Base-by-base conservation (phyloP, 2,888 invertebrate genomes). In the Chorisops tibialis region DNA sequence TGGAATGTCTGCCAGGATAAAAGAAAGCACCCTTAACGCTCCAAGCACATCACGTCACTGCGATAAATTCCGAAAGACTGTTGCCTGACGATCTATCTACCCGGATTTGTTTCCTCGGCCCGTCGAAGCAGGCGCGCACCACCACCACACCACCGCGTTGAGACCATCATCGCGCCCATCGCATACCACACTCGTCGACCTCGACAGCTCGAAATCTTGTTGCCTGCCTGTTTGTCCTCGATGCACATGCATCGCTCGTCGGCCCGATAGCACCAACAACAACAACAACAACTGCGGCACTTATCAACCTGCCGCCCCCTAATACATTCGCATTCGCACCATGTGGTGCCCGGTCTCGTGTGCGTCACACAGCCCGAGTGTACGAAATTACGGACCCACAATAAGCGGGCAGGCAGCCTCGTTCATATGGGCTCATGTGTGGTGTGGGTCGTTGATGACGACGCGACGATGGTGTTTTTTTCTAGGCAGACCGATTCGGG, bases 181-280 rank as follows among this genome's bases (percentile, higher is more conserved):
- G 56, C 43, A 39, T 11, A 49, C 47, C 59, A 60, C n/a, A n/a
- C 50, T 59, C 19, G 61, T 39, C 61, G 61, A 61, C 61, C 61
- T 61, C 61, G 30, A 61, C 35, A 30, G 24, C 7, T 54, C 22
- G 24, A 45, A 11, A 18, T 45, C 19, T 21, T 22, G 16, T 41
- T 56, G 43, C 43, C n/a, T 16, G 19, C 19, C 47, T 21, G 47
- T n/a, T 12, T 52, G 38, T 35, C 39, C 38, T 30, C 18, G 38
- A 35, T 22, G 21, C 54, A 43, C 30, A 30, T 30, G 30, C 30
- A 30, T 30, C 30, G 30, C 7, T 9, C 30, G 30, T 9, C 30
- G 30, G 30, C 30, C 30, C 30, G 30, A 9, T 9, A 30, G 30
- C 30, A 30, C 5, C 5, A 30, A 30, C 30, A 30, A 30, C 30